Evolutionary conservation across 2,113 vertebrate species (phyloP), one percentile per base, ranked within the genome.

Genomic region (Oplegnathus fasciatus): DNA sequence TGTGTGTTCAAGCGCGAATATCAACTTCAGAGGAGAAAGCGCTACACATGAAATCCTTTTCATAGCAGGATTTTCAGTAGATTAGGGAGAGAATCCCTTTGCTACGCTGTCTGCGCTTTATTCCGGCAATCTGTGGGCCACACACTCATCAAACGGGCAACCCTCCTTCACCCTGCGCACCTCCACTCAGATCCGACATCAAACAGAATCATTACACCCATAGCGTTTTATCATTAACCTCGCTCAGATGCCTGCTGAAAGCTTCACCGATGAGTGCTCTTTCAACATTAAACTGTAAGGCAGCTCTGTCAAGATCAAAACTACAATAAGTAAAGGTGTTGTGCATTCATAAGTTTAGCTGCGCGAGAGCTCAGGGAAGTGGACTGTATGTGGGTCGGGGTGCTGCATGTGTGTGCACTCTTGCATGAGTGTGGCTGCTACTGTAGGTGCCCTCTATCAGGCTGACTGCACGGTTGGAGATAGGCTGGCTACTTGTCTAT

Each of bases 401-500:
- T 52, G 40, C 60, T 80, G 58, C 71, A 55, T 70, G 80, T 88
- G 55, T 67, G 40, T 61, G 71, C 26, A 2, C 87, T 71, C 54
- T 28, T 55, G 79, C 69, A 72, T 57, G 64, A 64, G 55, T 80
- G 66, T 46, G 82, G 42, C 65, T 86, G 76, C 76, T 78, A 24
- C 74, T 72, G 77, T 75, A 77, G 74, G 77, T 92, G 90, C 71
- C 91, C 93, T 89, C 87, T 90, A 78, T 87, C 84, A 67, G 84
- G 42, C 61, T 57, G 77, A 34, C 62, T 79, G 90, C 57, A 42
- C 65, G 85, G 54, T 28, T 87, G 76, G 75, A 86, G 88, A 88
- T 89, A 79, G 70, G 83, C 64, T 30, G 75, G 75, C 86, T 86
- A 84, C 76, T 81, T 75, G 48, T 93, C 94, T 95, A 94, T 95